Evolutionary conservation across 1,140 invertebrate genomes (phyloP).

Genomic region (Bombus pyrosoma): DNA sequence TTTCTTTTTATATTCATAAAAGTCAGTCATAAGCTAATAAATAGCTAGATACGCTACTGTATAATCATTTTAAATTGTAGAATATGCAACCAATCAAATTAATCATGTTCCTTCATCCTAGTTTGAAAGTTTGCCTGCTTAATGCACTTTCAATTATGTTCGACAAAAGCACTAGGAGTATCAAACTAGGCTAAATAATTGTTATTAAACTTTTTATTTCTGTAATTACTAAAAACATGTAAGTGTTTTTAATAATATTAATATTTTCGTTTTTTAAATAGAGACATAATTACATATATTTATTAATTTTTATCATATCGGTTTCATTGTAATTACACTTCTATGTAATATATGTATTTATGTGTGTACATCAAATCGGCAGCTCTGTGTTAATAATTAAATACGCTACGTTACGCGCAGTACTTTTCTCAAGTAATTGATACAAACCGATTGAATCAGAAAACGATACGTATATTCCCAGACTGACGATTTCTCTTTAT

Average conservation of each 20-base stretch:
- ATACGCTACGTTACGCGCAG: background rate
- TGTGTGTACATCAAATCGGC: background rate
- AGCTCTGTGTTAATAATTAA: background rate
- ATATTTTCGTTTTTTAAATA: background rate
- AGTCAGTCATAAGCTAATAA: background rate
- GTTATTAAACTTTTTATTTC: background rate
- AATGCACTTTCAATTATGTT: background rate
- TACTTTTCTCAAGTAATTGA: constrained; percentile 8
- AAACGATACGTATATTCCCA: constrained; percentile 20
- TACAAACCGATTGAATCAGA: constrained; percentile 4
- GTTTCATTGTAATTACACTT: background rate
- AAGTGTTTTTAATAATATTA: background rate
- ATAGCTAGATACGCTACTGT: background rate
- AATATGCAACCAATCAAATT: background rate
- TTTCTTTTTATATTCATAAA: background rate
- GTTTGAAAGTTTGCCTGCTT: background rate
- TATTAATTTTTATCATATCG: background rate
- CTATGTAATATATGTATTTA: background rate
- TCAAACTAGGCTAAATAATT: background rate
- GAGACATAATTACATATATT: too few species aligned
- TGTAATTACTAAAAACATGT: background rate
- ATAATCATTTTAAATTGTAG: background rate
- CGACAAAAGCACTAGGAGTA: background rate
- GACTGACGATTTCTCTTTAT: constrained; percentile 46
- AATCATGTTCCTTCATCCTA: background rate